Conservation (phyloP, 2,113 vertebrate genomes). For the Collichthys lucidus region DNA sequence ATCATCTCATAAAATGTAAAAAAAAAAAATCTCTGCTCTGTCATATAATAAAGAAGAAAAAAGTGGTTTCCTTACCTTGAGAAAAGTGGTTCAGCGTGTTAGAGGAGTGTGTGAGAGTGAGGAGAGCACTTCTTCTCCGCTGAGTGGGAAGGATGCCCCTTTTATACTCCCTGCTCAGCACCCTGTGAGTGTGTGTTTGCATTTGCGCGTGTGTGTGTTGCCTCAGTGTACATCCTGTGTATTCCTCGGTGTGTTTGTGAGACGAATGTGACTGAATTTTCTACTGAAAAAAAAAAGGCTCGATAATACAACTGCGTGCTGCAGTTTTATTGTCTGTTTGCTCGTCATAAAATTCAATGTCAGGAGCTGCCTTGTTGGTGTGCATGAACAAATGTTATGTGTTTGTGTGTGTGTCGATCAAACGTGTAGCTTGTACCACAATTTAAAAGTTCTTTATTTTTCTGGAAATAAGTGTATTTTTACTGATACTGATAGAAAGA, state of each 20-base stretch:
- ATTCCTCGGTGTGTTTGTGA: conserved; percentile 38
- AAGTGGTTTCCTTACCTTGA: conserved; percentile 74
- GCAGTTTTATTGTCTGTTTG: conserved; percentile 66
- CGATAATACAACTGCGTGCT: conserved; percentile 1
- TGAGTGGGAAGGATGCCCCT: conserved; percentile 76
- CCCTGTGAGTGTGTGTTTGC: conserved; percentile 49
- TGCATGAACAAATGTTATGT: not conserved
- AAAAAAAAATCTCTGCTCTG: not conserved
- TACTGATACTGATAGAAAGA: conserved; percentile 6
- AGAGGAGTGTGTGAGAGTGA: conserved; percentile 66
- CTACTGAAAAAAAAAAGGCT: conserved; percentile 21
- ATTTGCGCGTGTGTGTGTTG: conserved; percentile 41
- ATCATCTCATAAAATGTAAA: not conserved
- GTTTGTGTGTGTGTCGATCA: not conserved
- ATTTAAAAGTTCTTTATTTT: not conserved
- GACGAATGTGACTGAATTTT: conserved; percentile 22
- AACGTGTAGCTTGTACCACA: not conserved
- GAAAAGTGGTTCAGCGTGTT: conserved; percentile 57
- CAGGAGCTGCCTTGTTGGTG: conserved; percentile 10
- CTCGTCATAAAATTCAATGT: conserved; percentile 40
- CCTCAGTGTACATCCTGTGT: conserved; percentile 49
- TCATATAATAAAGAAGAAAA: not conserved
- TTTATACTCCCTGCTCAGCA: conserved; percentile 78
- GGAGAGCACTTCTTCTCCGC: conserved; percentile 74
- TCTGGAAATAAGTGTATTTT: not conserved